phyloP scores from a whole-genome alignment of 2,797 vertebrate genomes.

The Benthosema pterotum region DNA sequence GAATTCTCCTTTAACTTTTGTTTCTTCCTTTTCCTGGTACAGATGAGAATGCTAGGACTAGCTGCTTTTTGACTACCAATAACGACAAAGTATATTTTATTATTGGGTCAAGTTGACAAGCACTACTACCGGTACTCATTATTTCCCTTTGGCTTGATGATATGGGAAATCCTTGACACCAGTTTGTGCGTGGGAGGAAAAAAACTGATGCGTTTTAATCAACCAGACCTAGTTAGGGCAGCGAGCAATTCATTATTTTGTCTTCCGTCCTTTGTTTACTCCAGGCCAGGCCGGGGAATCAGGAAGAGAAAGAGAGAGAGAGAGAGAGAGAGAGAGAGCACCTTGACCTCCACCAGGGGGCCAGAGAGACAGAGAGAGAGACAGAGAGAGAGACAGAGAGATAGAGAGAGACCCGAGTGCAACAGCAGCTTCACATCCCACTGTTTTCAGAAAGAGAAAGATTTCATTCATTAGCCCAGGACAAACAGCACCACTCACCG shows the following conservation, averaged over 20 bases:
- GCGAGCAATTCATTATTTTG: constrained; percentile 13
- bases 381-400: constrained; percentile 5
- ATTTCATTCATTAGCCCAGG: constrained; percentile 68
- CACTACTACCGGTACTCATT: no score
- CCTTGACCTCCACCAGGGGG: constrained; percentile 54
- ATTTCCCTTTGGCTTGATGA: no score
- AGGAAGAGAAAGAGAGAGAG: constrained; percentile 25
- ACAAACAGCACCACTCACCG: constrained; percentile 60
- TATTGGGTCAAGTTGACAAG: no score
- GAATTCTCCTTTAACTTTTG: no score
- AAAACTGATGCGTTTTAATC: no score
- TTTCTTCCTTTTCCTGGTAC: no score
- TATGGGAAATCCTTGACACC: no score
- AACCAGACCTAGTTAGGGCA: background rate
- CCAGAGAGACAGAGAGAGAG: background rate
- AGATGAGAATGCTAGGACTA: no score
- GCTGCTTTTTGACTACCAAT: no score
- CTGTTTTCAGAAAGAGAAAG: constrained; percentile 59
- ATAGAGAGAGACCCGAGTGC: constrained; percentile 32
- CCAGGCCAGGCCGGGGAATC: background rate
- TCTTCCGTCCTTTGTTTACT: constrained; percentile 32
- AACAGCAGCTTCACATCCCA: constrained; percentile 20
- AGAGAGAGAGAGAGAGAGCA: background rate
- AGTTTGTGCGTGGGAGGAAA: no score
- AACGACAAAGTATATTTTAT: no score